phyloP scores from a whole-genome alignment of 2,888 invertebrate genomes.

The Sinopyrophorus schimmeli region DNA sequence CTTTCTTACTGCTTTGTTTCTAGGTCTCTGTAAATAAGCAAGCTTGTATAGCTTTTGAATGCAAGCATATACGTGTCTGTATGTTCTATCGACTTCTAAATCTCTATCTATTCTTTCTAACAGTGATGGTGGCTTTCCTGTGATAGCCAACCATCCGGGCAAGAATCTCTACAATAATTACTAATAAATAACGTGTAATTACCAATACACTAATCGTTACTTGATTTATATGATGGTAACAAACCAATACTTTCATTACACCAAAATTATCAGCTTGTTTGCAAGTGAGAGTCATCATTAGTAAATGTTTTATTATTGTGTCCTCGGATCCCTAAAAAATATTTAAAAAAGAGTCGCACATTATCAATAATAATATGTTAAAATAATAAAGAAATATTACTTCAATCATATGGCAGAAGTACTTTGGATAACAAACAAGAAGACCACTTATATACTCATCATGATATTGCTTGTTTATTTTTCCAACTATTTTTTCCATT shows the following conservation, averaged over 20 bases:
- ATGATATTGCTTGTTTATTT: slow-evolving; percentile 34
- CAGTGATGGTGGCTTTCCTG: slow-evolving; percentile 56
- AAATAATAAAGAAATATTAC: slow-evolving; percentile 40
- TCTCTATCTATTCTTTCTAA: slow-evolving; percentile 54
- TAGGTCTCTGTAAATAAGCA: slow-evolving; percentile 15
- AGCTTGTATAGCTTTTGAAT: slow-evolving; percentile 39
- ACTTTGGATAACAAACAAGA: slow-evolving; percentile 31
- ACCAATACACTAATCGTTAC: slow-evolving; percentile 39
- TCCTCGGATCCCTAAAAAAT: slow-evolving; percentile 56
- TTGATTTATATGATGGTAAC: slow-evolving; percentile 57
- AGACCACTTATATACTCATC: slow-evolving; percentile 37
- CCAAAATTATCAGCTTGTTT: slow-evolving; percentile 42
- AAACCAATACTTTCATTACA: slow-evolving; percentile 54
- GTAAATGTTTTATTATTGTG: slow-evolving; percentile 55
- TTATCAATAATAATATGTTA: background rate
- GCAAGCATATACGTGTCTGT: slow-evolving; percentile 30
- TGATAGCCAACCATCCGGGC: slow-evolving; percentile 32
- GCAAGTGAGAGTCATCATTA: slow-evolving; percentile 49
- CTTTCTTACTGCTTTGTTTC: too few relatives aligned
- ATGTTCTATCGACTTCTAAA: slow-evolving; percentile 27
- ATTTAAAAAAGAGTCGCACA: slow-evolving; percentile 1
- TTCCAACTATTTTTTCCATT: slow-evolving; percentile 49
- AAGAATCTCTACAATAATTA: slow-evolving; percentile 33
- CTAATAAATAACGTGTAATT: slow-evolving; percentile 1
- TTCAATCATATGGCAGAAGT: slow-evolving; percentile 38